Conservation (phyloP, 2,888 invertebrate species). For the Hypercompe scribonia region DNA sequence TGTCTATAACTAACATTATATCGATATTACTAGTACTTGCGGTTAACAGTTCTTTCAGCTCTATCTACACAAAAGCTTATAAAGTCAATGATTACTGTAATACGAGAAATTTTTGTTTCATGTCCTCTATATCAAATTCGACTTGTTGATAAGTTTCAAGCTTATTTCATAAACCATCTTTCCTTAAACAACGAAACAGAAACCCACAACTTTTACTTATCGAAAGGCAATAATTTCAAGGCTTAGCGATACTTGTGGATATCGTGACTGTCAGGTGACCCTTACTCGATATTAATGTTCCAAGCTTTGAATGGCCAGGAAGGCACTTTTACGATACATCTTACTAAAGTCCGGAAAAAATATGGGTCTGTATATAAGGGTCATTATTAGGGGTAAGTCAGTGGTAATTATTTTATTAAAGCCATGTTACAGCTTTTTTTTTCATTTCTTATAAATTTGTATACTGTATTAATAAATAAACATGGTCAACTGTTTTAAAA, state of each 20-base stretch:
- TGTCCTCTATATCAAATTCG: background rate
- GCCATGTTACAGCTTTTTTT: background rate
- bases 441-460: background rate
- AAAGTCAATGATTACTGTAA: background rate
- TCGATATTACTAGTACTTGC: too few species aligned
- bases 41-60: background rate
- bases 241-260: slow-evolving; percentile 71
- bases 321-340: slow-evolving; percentile 51
- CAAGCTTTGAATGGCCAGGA: slow-evolving; percentile 47
- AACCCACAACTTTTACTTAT: slow-evolving; percentile 67
- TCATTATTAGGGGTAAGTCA: slow-evolving; percentile 8
- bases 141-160: background rate
- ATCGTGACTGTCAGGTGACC: slow-evolving; percentile 70
- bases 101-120: background rate
- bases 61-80: background rate
- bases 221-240: slow-evolving; percentile 63
- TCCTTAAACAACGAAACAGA: slow-evolving; percentile 9
- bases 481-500: background rate
- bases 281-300: slow-evolving; percentile 71
- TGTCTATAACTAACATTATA: too few species aligned
- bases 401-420: slow-evolving; percentile 4
- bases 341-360: slow-evolving; percentile 30
- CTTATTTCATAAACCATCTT: background rate
- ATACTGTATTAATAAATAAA: too few species aligned
- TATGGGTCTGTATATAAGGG: background rate